A percentile compares a stretch with the other conserved stretches of the same genome.
Evolutionary conservation across 2,113 vertebrate genomes (phyloP).

Genomic region (Microtus montanus): DNA sequence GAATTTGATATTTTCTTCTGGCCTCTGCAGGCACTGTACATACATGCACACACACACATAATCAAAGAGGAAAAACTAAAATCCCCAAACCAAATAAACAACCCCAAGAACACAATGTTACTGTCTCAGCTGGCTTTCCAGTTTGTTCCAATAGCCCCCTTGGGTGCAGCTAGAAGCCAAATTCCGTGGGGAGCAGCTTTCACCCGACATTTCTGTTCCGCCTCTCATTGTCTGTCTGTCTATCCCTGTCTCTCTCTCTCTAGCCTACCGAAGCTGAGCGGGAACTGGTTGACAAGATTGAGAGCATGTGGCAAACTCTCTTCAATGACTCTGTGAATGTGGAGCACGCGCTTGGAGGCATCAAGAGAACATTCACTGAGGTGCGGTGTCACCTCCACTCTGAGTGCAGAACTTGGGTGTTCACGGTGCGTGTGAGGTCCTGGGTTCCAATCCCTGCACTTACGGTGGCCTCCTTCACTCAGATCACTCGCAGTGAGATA

Average conservation of each 20-base stretch:
- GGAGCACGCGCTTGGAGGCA: conserved; percentile 87
- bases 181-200: background rate
- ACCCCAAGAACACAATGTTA: background rate
- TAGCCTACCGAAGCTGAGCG: conserved; percentile 89
- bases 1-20: background rate
- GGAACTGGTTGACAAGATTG: conserved; percentile 83
- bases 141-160: background rate
- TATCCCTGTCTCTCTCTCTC: background rate
- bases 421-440: background rate
- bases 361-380: conserved; percentile 92
- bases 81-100: background rate
- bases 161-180: background rate
- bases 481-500: conserved; percentile 91
- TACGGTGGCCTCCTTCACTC: background rate
- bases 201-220: background rate
- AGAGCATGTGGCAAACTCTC: conserved; percentile 87
- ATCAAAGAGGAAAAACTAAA: background rate
- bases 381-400: conserved; percentile 79
- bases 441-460: background rate
- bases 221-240: background rate
- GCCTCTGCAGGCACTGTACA: background rate
- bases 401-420: background rate
- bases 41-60: background rate
- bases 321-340: conserved; percentile 87
- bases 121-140: background rate